phyloP scores from a whole-genome alignment of 2,888 invertebrate genomes.

The Nomada ferruginata region DNA sequence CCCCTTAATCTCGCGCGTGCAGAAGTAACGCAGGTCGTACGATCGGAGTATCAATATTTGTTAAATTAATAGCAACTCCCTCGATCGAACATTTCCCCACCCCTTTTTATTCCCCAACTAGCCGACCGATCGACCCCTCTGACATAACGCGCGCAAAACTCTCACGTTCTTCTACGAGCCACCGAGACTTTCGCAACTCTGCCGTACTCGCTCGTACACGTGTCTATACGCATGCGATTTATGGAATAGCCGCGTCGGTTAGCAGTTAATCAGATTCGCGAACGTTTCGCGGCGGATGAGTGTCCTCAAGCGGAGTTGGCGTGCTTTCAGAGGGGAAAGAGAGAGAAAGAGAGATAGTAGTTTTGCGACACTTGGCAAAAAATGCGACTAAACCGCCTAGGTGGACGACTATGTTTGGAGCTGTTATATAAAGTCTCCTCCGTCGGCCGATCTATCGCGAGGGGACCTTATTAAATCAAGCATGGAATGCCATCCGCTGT shows the following conservation, averaged over 20 bases:
- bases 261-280: conserved; percentile 46
- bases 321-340: conserved; percentile 39
- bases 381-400: conserved; percentile 56
- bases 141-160: conserved; percentile 45
- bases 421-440: conserved; percentile 61
- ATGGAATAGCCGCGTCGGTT: conserved; percentile 36
- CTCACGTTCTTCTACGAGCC: conserved; percentile 17
- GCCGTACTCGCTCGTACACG: conserved; percentile 26
- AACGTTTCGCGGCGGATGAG: conserved; percentile 15
- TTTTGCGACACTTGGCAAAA: conserved; percentile 65
- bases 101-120: not conserved
- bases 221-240: conserved; percentile 44
- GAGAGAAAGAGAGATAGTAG: no score
- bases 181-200: conserved; percentile 57
- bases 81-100: not conserved
- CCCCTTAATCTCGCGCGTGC: conserved; percentile 10
- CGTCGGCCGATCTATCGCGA: conserved; percentile 52
- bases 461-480: conserved; percentile 44
- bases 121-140: conserved; percentile 31
- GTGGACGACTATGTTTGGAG: conserved; percentile 54
- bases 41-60: conserved; percentile 50
- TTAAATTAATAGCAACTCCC: conserved; percentile 47
- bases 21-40: conserved; percentile 39
- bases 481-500: conserved; percentile 34
- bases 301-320: conserved; percentile 8